A percentile compares a stretch with the other conserved stretches of the same genome.
These are phyloP conservation scores for Eurystomus glaucurus DNA, from an alignment of 2,797 vertebrate genomes.

Conservation along the genomic window DNA sequence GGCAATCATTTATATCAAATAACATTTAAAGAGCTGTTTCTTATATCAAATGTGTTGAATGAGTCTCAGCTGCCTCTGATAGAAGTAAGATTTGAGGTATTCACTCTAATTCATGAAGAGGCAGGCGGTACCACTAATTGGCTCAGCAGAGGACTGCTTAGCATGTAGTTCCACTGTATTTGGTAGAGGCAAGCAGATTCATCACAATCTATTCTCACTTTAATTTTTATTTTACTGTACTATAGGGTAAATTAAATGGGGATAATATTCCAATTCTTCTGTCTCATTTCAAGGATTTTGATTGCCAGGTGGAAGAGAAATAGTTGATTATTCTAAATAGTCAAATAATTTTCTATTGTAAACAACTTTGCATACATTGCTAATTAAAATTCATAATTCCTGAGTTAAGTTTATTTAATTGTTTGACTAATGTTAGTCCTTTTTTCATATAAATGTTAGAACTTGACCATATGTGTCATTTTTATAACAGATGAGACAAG, in stretches of 20 bases:
- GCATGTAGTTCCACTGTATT: background rate
- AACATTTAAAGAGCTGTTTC: conserved; percentile 25
- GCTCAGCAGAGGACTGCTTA: background rate
- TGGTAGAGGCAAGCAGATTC: background rate
- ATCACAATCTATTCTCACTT: background rate
- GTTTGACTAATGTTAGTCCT: background rate
- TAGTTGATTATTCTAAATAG: background rate
- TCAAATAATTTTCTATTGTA: background rate
- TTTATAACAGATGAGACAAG: background rate
- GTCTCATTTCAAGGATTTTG: background rate
- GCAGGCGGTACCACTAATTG: background rate
- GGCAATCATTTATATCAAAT: conserved; percentile 31
- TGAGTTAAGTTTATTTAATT: background rate
- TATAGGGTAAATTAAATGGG: background rate
- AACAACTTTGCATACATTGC: background rate
- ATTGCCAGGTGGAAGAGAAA: background rate
- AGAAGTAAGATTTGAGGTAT: background rate
- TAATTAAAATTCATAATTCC: background rate
- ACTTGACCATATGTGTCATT: background rate
- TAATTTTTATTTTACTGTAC: background rate
- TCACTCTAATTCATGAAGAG: background rate
- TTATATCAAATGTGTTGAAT: conserved; percentile 3
- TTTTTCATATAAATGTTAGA: background rate
- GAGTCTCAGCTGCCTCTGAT: background rate
- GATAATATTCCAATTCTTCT: background rate